Conservation (phyloP, 2,888 invertebrate species). For the Aphodius sticticus region DNA sequence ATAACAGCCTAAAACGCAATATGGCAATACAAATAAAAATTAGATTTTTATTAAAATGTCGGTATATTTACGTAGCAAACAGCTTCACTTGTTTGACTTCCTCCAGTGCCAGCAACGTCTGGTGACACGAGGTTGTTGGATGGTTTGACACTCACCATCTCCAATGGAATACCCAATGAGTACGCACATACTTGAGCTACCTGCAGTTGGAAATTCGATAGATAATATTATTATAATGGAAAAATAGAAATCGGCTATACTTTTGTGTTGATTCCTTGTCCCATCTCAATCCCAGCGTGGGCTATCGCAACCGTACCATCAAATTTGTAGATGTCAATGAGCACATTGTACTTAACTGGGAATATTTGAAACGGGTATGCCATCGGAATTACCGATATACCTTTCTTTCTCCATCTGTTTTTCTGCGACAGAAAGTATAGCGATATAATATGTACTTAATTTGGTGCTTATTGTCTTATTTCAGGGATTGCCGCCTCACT, state of each 20-base stretch:
- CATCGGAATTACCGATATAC: slow-evolving; percentile 73
- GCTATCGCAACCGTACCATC: slow-evolving; percentile 76
- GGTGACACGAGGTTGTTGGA: slow-evolving; percentile 71
- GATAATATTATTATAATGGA: neutral
- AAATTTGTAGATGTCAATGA: slow-evolving; percentile 72
- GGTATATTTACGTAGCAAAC: slow-evolving; percentile 59
- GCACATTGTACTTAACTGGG: slow-evolving; percentile 64
- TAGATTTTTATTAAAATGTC: neutral
- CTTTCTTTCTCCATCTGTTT: slow-evolving; percentile 85
- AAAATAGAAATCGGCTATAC: slow-evolving; percentile 48
- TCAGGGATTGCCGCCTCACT: too few relatives aligned
- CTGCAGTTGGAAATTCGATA: slow-evolving; percentile 53
- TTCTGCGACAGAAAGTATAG: slow-evolving; percentile 51
- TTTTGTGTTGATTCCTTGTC: slow-evolving; percentile 86
- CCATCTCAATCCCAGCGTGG: slow-evolving; percentile 79
- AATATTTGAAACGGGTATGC: slow-evolving; percentile 67
- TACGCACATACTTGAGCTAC: slow-evolving; percentile 79
- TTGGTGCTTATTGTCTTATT: too few relatives aligned
- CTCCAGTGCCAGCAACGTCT: slow-evolving; percentile 74
- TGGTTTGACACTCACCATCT: slow-evolving; percentile 71
- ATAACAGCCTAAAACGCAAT: slow-evolving; percentile 58
- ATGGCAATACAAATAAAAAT: too few relatives aligned
- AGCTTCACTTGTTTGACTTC: slow-evolving; percentile 77
- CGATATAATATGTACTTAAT: too few relatives aligned
- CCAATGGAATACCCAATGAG: slow-evolving; percentile 72